Evolutionary conservation across 2,888 invertebrate species (phyloP).

Genomic region (Yponomeuta cagnagella): DNA sequence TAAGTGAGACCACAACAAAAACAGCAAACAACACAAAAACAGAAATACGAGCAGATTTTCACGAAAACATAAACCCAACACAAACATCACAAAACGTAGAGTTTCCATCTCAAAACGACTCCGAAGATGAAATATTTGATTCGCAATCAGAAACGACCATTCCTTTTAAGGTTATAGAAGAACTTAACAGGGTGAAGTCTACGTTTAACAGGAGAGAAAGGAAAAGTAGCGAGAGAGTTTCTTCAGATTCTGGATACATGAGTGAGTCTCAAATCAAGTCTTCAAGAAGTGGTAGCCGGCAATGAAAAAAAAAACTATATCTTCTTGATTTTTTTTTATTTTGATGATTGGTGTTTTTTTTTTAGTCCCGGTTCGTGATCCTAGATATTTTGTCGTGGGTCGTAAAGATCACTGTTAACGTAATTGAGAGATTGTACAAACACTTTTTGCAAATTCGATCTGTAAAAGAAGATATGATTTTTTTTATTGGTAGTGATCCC

Average conservation of each 20-base stretch:
- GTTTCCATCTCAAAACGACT: neutral
- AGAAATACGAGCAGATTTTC: neutral
- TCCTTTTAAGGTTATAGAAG: slow-evolving; percentile 57
- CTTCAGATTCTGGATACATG: slow-evolving; percentile 48
- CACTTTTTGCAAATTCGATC: no score
- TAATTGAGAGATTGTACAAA: no score
- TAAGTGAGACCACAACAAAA: neutral
- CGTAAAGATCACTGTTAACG: no score
- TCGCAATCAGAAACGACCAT: slow-evolving; percentile 32
- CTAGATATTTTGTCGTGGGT: no score
- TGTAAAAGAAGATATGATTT: no score
- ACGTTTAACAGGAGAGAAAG: slow-evolving; percentile 29
- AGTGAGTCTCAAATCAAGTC: slow-evolving; percentile 42
- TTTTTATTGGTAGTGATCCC: no score
- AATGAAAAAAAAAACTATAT: no score
- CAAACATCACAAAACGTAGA: neutral
- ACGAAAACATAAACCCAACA: slow-evolving; percentile 10
- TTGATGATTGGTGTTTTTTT: no score
- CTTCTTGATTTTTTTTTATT: no score
- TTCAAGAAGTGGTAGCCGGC: slow-evolving; percentile 22
- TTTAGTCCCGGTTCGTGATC: no score
- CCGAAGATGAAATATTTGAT: slow-evolving; percentile 1
- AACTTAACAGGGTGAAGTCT: slow-evolving; percentile 46
- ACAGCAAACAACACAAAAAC: neutral
- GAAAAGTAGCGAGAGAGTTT: slow-evolving; percentile 28